phyloP scores from a whole-genome alignment of 2,888 invertebrate genomes.

The Andricus curvator region DNA sequence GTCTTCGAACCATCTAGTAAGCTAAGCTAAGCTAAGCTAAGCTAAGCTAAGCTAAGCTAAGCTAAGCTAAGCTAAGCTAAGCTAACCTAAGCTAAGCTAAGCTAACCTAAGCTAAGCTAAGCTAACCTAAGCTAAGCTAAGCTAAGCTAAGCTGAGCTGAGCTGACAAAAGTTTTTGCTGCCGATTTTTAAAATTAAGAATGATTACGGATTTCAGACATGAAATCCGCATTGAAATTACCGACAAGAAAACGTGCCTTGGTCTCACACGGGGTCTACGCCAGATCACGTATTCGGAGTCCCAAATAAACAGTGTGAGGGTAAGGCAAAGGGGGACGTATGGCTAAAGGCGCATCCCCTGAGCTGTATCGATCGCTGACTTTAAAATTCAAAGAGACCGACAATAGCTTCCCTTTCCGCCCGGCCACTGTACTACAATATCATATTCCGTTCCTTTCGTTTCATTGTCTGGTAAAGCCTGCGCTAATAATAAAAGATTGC shows the following conservation, averaged over 20 bases:
- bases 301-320: slow-evolving; percentile 50
- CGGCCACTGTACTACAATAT: slow-evolving; percentile 75
- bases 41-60: too few relatives aligned
- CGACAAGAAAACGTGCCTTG: slow-evolving; percentile 27
- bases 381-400: slow-evolving; percentile 79
- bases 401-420: slow-evolving; percentile 76
- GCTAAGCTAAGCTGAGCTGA: too few relatives aligned
- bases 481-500: slow-evolving; percentile 79
- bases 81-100: too few relatives aligned
- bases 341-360: slow-evolving; percentile 77
- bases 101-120: too few relatives aligned
- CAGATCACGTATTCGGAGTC: slow-evolving; percentile 48
- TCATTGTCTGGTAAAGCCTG: slow-evolving; percentile 79
- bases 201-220: neutral
- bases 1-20: too few relatives aligned
- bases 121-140: too few relatives aligned
- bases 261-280: slow-evolving; percentile 8
- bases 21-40: too few relatives aligned
- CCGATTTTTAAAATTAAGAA: neutral
- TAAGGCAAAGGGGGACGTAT: slow-evolving; percentile 65
- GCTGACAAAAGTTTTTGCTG: neutral
- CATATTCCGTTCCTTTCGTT: slow-evolving; percentile 79
- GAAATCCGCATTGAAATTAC: slow-evolving; percentile 17
- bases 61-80: too few relatives aligned
- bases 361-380: slow-evolving; percentile 78